phyloP scores from a whole-genome alignment of 1,140 invertebrate genomes.

The Eurytemora carolleeae region DNA sequence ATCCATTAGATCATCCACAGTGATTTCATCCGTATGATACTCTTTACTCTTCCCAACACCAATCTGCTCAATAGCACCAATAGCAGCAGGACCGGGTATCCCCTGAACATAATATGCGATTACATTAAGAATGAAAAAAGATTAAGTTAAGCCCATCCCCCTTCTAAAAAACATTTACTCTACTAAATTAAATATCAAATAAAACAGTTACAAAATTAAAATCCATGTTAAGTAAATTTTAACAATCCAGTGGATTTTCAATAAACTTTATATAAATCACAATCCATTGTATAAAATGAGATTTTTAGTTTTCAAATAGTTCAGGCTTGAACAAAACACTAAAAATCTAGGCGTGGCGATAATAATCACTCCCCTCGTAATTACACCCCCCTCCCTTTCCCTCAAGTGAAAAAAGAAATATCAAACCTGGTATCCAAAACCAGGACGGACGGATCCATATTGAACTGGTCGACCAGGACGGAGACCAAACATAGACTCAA shows the following conservation, averaged over 20 bases:
- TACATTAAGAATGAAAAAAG: neutral
- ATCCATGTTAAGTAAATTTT: neutral
- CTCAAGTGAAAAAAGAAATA: neutral
- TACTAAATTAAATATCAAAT: neutral
- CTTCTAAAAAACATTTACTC: neutral
- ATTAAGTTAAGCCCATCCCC: neutral
- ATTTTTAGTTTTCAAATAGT: neutral
- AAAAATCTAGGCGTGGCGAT: too few species aligned
- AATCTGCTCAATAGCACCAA: neutral
- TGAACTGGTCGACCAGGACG: neutral
- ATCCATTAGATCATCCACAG: neutral
- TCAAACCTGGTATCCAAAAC: neutral
- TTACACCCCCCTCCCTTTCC: neutral
- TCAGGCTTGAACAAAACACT: too few species aligned
- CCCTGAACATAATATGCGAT: neutral
- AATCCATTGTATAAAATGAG: neutral
- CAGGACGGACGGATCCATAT: neutral
- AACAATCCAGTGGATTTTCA: neutral
- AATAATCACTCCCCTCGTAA: too few species aligned
- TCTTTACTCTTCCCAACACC: neutral
- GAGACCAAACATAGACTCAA: neutral
- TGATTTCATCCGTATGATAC: neutral
- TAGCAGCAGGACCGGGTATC: neutral
- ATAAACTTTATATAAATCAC: neutral
- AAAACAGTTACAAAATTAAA: neutral